Conservation (phyloP, 2,797 vertebrate species). For the Pterois miles region DNA sequence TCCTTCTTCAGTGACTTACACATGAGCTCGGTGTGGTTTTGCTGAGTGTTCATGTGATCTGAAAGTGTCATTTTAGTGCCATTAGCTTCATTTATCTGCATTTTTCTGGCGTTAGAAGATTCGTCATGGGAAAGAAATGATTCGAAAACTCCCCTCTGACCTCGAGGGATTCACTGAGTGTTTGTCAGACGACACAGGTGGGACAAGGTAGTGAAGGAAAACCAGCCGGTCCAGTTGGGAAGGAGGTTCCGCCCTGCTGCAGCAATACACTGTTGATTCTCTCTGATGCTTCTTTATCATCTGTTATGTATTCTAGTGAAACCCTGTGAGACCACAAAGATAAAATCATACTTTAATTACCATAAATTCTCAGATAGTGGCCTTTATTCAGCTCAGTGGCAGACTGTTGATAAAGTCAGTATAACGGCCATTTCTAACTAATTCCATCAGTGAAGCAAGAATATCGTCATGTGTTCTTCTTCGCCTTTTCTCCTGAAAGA, state of each 20-base stretch:
- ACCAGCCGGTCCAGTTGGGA: slow-evolving; percentile 65
- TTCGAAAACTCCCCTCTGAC: not conserved
- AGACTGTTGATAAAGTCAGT: not conserved
- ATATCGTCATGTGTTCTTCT: not conserved
- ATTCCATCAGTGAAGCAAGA: no score
- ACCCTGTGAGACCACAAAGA: slow-evolving; percentile 7
- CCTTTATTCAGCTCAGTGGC: not conserved
- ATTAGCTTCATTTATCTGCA: slow-evolving; percentile 17
- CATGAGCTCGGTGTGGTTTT: not conserved
- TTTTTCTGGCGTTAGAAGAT: not conserved
- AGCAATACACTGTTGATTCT: not conserved
- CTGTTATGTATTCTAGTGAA: not conserved
- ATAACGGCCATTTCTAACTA: not conserved
- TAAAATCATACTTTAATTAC: not conserved
- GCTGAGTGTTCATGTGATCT: not conserved
- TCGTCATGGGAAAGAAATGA: not conserved
- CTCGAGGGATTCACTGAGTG: slow-evolving; percentile 38
- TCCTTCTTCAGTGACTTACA: not conserved
- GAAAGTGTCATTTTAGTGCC: slow-evolving; percentile 8
- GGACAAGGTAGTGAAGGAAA: slow-evolving; percentile 40
- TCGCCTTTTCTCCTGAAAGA: not conserved
- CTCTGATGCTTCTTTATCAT: not conserved
- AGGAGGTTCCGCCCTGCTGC: slow-evolving; percentile 53
- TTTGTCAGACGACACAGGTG: slow-evolving; percentile 46
- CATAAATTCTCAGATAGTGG: not conserved